These are phyloP conservation scores for Dryocosmus kuriphilus DNA, from an alignment of 2,888 invertebrate genomes.

Conservation along the genomic window DNA sequence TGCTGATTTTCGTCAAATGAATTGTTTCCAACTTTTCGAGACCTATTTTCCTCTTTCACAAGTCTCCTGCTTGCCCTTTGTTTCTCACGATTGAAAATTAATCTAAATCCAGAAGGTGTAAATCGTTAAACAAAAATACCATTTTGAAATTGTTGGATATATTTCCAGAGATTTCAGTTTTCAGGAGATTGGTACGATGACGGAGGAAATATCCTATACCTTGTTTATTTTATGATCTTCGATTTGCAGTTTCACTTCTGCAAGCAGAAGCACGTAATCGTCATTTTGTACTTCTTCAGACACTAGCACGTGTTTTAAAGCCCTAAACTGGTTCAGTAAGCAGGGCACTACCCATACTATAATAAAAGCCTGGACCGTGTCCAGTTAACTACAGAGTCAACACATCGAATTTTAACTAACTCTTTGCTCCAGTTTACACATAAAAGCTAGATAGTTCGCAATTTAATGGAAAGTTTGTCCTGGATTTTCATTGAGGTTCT, in stretches of 20 bases:
- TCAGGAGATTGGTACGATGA: background rate
- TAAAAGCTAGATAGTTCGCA: slow-evolving; percentile 1
- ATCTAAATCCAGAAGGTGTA: background rate
- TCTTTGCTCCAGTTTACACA: background rate
- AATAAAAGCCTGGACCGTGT: slow-evolving; percentile 20
- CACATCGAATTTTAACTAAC: slow-evolving; percentile 1
- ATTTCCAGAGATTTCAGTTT: background rate
- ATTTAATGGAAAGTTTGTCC: too few species aligned
- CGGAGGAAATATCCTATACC: background rate
- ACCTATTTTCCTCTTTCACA: background rate
- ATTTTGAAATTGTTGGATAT: background rate
- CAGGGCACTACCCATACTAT: slow-evolving; percentile 9
- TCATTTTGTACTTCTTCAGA: slow-evolving; percentile 20
- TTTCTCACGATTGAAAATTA: slow-evolving; percentile 25
- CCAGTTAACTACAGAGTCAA: slow-evolving; percentile 6
- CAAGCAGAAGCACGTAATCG: background rate
- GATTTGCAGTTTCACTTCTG: background rate
- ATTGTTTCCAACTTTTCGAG: background rate
- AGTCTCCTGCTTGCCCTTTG: background rate
- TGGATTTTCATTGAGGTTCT: too few species aligned
- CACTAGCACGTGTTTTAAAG: background rate
- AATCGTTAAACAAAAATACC: too few species aligned
- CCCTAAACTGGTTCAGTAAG: slow-evolving; percentile 26
- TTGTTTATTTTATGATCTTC: background rate
- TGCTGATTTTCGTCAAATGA: slow-evolving; percentile 21